phyloP scores from a whole-genome alignment of 2,797 vertebrate species.

The Lophius americanus region DNA sequence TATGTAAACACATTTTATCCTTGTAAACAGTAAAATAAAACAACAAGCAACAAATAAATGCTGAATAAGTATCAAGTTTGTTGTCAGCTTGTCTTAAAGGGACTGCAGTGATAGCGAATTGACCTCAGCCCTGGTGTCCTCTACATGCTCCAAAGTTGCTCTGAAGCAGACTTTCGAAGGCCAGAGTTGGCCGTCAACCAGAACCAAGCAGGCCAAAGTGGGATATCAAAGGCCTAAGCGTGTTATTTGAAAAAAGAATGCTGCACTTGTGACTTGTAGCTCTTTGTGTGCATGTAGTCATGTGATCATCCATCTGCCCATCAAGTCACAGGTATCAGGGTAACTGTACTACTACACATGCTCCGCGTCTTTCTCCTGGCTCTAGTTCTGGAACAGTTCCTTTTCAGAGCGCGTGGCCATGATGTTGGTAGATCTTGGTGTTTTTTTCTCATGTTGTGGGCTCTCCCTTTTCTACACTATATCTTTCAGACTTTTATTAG shows the following conservation, averaged over 20 bases:
- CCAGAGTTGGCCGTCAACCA: slow-evolving; percentile 57
- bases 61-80: slow-evolving; percentile 5
- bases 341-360: slow-evolving; percentile 48
- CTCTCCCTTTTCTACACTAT: slow-evolving; percentile 27
- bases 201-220: slow-evolving; percentile 62
- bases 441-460: slow-evolving; percentile 47
- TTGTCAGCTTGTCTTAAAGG: slow-evolving; percentile 24
- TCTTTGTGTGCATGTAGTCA: slow-evolving; percentile 83
- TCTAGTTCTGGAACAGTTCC: slow-evolving; percentile 21
- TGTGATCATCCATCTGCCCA: slow-evolving; percentile 81
- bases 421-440: slow-evolving; percentile 37
- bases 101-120: slow-evolving; percentile 74
- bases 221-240: slow-evolving; percentile 67
- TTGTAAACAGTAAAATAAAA: slow-evolving; percentile 4
- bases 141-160: slow-evolving; percentile 83
- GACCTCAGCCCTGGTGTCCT: slow-evolving; percentile 72
- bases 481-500: slow-evolving; percentile 8
- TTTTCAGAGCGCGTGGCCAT: slow-evolving; percentile 37
- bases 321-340: slow-evolving; percentile 77
- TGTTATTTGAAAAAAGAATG: slow-evolving; percentile 91
- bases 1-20: slow-evolving; percentile 4
- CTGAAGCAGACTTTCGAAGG: slow-evolving; percentile 63
- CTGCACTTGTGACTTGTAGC: slow-evolving; percentile 87
- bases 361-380: slow-evolving; percentile 39
- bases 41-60: slow-evolving; percentile 9